Percentiles rank a stretch among this genome's conserved stretches.
These are phyloP conservation scores for Cotesia vestalis DNA, from an alignment of 1,140 invertebrate species.

Conservation along the genomic window DNA sequence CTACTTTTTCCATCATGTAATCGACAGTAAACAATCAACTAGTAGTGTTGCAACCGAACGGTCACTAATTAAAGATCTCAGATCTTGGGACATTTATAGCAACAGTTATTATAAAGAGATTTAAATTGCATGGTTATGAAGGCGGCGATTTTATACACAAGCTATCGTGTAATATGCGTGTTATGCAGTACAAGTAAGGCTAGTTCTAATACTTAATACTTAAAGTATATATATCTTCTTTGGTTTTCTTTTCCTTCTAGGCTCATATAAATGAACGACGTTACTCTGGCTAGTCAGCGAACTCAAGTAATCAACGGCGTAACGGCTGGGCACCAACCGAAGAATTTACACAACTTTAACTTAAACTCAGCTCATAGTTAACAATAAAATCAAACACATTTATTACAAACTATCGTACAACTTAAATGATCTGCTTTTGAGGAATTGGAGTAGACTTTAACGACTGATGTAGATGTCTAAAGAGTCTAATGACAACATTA, in stretches of 20 bases:
- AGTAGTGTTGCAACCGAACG: constrained; percentile 19
- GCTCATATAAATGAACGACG: not conserved
- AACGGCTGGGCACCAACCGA: constrained; percentile 24
- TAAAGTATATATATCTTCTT: not conserved
- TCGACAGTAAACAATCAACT: not conserved
- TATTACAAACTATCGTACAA: too few relatives aligned
- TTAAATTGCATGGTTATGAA: constrained; percentile 30
- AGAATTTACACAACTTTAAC: constrained; percentile 15
- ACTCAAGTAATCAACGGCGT: constrained; percentile 32
- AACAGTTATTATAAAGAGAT: constrained; percentile 25
- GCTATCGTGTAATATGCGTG: constrained; percentile 11
- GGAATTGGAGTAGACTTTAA: not conserved
- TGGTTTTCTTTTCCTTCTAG: not conserved
- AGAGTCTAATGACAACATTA: not conserved
- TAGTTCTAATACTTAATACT: not conserved
- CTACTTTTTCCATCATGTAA: not conserved
- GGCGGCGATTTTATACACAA: not conserved
- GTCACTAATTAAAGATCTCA: constrained; percentile 31
- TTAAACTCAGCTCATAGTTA: not conserved
- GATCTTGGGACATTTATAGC: constrained; percentile 17
- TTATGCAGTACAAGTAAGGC: not conserved
- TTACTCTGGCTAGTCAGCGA: constrained; percentile 26
- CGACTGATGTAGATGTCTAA: too few relatives aligned
- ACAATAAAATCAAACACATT: not conserved
- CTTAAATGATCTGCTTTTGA: not conserved